Evolutionary conservation across 1,140 invertebrate genomes (phyloP).

Genomic region (Pogonomyrmex californicus): DNA sequence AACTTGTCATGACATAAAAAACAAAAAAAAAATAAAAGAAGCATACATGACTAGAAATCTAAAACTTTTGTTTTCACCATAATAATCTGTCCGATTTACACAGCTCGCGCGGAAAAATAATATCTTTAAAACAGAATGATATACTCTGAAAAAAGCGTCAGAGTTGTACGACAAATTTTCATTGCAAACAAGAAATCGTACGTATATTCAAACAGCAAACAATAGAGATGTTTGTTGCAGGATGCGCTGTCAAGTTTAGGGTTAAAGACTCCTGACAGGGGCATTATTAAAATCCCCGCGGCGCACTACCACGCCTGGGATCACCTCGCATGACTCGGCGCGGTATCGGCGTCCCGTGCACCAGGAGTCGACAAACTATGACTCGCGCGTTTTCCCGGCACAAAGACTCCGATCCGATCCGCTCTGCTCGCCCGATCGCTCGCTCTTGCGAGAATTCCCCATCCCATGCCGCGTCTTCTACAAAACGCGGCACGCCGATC

Average conservation of each 20-base stretch:
- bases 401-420: conserved; percentile 38
- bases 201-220: not conserved
- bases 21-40: not conserved
- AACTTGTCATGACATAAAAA: not conserved
- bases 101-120: not conserved
- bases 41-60: not conserved
- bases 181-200: not conserved
- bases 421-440: conserved; percentile 21
- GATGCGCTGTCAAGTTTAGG: conserved; percentile 42
- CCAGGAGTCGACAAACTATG: conserved; percentile 61
- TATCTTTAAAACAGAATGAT: not conserved
- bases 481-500: conserved; percentile 56
- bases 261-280: conserved; percentile 50
- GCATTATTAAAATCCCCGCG: conserved; percentile 50
- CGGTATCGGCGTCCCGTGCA: conserved; percentile 38
- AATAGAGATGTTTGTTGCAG: conserved; percentile 33
- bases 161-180: not conserved
- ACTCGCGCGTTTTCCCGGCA: conserved; percentile 44
- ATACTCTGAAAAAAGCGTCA: not conserved
- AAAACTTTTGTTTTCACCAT: not conserved
- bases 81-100: not conserved
- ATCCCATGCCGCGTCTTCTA: conserved; percentile 28
- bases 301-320: not conserved
- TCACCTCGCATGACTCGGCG: conserved; percentile 54
- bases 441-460: not conserved